These are phyloP conservation scores for Phanerotoma sp. DNA, from an alignment of 2,888 invertebrate genomes.

Conservation along the genomic window DNA sequence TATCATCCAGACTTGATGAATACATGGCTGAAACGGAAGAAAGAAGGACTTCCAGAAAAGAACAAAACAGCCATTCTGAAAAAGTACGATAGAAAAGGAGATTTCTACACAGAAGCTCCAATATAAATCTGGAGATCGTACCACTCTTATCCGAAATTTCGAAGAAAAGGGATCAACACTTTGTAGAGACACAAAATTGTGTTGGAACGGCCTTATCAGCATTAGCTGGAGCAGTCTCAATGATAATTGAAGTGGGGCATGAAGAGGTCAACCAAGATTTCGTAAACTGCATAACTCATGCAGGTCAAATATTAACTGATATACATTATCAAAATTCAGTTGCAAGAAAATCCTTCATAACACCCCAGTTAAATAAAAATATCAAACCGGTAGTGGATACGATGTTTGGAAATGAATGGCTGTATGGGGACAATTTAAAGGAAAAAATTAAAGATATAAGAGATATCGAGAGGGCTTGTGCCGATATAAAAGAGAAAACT, in stretches of 20 bases:
- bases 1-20: conserved; percentile 15
- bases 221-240: conserved; percentile 19
- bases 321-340: conserved; percentile 20
- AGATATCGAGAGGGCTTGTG: conserved; percentile 28
- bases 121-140: conserved; percentile 23
- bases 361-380: conserved; percentile 20
- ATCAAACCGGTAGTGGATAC: conserved; percentile 24
- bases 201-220: conserved; percentile 21
- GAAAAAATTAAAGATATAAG: conserved; percentile 31
- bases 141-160: conserved; percentile 16
- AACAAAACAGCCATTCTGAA: conserved; percentile 23
- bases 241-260: conserved; percentile 18
- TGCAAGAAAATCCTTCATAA: conserved; percentile 23
- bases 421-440: conserved; percentile 27
- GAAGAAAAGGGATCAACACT: conserved; percentile 26
- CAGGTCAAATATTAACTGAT: conserved; percentile 21
- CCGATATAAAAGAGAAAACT: conserved; percentile 24
- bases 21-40: conserved; percentile 21
- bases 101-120: conserved; percentile 25
- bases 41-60: conserved; percentile 22
- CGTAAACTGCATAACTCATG: conserved; percentile 21
- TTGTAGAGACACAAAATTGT: conserved; percentile 23
- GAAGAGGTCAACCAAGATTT: conserved; percentile 20
- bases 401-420: conserved; percentile 20
- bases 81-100: conserved; percentile 20